These are phyloP conservation scores for Laticauda colubrina DNA, from an alignment of 2,113 vertebrate genomes.

Conservation along the genomic window DNA sequence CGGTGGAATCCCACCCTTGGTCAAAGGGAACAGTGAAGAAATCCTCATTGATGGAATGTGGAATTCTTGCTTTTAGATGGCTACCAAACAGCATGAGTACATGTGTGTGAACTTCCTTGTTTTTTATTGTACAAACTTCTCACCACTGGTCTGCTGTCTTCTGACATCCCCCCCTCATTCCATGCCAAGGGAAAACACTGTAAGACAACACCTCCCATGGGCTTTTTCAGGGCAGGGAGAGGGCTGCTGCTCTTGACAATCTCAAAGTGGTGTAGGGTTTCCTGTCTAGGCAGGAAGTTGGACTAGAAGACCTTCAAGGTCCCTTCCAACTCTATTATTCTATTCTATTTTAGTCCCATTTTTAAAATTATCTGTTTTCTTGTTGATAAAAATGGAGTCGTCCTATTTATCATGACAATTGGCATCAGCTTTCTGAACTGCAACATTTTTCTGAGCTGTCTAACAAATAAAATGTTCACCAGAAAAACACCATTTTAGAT, in stretches of 20 bases:
- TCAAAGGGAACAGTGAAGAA: not conserved
- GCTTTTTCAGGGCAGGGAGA: not conserved
- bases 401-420: not conserved
- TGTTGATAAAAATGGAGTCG: not conserved
- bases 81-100: not conserved
- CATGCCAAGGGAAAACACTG: not conserved
- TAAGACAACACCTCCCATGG: not conserved
- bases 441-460: not conserved
- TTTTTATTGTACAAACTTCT: not conserved
- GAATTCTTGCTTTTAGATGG: not conserved
- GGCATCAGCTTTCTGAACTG: not conserved
- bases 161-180: not conserved
- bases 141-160: not conserved
- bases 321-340: too few species aligned
- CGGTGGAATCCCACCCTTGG: too few species aligned
- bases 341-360: not conserved
- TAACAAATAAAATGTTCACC: not conserved
- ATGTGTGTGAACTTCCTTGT: not conserved
- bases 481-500: not conserved
- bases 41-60: not conserved
- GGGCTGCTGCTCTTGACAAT: not conserved
- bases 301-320: too few species aligned
- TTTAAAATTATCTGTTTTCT: not conserved
- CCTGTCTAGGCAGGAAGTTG: too few species aligned
- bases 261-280: too few species aligned